Evolutionary conservation across 2,888 invertebrate genomes (phyloP).

Genomic region (Patella caerulea): DNA sequence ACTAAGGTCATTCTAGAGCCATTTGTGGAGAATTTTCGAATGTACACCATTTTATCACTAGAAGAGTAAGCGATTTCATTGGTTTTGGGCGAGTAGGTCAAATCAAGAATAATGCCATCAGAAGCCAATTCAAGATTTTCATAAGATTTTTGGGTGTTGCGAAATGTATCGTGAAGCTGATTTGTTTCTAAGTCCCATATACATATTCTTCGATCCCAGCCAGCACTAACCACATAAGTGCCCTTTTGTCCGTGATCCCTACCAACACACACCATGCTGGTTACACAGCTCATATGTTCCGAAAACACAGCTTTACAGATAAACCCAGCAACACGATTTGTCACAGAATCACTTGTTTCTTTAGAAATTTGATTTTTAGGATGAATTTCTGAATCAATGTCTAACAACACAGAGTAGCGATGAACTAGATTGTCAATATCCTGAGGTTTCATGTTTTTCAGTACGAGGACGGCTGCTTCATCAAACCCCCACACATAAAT

Average conservation of each 20-base stretch:
- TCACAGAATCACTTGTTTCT: slow-evolving; percentile 65
- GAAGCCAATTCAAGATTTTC: slow-evolving; percentile 64
- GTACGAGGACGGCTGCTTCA: slow-evolving; percentile 65
- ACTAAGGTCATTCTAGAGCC: slow-evolving; percentile 67
- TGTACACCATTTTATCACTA: slow-evolving; percentile 70
- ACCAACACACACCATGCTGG: slow-evolving; percentile 67
- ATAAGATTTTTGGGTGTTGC: slow-evolving; percentile 42
- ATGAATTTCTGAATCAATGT: slow-evolving; percentile 61
- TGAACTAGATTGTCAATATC: slow-evolving; percentile 59
- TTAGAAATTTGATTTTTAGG: slow-evolving; percentile 45
- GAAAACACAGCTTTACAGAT: slow-evolving; percentile 68
- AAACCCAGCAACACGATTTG: slow-evolving; percentile 71
- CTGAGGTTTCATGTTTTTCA: slow-evolving; percentile 66
- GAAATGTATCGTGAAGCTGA: slow-evolving; percentile 62
- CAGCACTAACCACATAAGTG: slow-evolving; percentile 66
- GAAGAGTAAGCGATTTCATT: slow-evolving; percentile 70
- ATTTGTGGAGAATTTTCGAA: slow-evolving; percentile 65
- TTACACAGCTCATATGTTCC: slow-evolving; percentile 69
- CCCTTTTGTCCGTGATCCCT: slow-evolving; percentile 55
- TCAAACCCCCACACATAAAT: slow-evolving; percentile 72
- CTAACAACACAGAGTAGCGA: slow-evolving; percentile 65
- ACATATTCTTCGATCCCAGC: slow-evolving; percentile 70
- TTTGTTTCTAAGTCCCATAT: slow-evolving; percentile 69
- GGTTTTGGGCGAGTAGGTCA: slow-evolving; percentile 63
- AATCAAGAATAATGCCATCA: slow-evolving; percentile 68